Conservation (phyloP, 2,888 invertebrate genomes). For the Luperina nickerlii region DNA sequence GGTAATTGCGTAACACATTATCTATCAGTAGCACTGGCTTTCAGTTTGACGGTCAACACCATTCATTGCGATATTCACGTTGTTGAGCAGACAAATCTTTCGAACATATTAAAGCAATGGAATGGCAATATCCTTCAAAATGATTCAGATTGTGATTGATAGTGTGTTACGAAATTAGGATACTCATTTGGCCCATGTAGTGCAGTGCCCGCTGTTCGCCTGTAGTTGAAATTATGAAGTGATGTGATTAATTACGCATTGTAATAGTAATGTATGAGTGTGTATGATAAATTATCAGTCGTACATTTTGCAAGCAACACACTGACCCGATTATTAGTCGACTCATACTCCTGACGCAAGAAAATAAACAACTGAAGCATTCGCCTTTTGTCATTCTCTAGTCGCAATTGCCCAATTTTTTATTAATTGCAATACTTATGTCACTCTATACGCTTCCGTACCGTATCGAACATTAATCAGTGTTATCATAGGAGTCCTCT, state of each 20-base stretch:
- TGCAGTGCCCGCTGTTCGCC: neutral
- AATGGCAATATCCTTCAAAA: neutral
- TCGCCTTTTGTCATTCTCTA: conserved; percentile 42
- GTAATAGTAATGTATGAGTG: conserved; percentile 8
- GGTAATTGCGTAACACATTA: neutral
- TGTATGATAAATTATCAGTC: conserved; percentile 35
- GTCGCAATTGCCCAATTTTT: conserved; percentile 26
- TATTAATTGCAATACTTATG: conserved; percentile 26
- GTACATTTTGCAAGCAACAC: conserved; percentile 39
- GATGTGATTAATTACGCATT: conserved; percentile 33
- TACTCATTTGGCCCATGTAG: neutral
- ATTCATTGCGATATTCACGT: neutral
- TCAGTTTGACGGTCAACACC: neutral
- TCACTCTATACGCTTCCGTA: neutral
- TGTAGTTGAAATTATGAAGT: conserved; percentile 11
- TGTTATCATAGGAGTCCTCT: neutral
- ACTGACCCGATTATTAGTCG: conserved; percentile 30
- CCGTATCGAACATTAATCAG: too few relatives aligned
- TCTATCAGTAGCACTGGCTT: neutral
- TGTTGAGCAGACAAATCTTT: neutral
- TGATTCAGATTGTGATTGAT: neutral
- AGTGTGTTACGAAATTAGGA: neutral
- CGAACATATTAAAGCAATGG: neutral
- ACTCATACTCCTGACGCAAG: conserved; percentile 41
- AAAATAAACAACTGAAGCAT: conserved; percentile 35